Evolutionary conservation across 2,113 vertebrate species (phyloP).

Genomic region (Nannospalax galili): DNA sequence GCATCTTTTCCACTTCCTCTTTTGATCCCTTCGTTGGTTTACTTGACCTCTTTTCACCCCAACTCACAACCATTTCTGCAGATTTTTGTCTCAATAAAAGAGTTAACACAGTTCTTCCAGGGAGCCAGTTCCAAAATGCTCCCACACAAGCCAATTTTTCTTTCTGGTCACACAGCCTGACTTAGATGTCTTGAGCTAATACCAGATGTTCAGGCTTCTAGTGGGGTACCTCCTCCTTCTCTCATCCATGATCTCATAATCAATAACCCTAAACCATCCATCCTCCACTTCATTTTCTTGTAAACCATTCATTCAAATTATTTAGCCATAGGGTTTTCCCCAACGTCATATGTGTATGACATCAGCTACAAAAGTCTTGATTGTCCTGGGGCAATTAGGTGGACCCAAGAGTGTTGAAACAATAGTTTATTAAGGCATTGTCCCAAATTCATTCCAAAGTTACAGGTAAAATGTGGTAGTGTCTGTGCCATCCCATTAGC

Average conservation of each 20-base stretch:
- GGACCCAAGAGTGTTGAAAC: neutral
- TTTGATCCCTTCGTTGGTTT: neutral
- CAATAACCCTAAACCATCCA: neutral
- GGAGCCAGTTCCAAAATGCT: too few relatives aligned
- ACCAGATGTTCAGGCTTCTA: neutral
- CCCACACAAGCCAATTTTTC: neutral
- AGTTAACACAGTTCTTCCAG: neutral
- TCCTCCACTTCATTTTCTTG: neutral
- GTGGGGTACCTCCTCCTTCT: too few relatives aligned
- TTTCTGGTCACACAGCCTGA: neutral
- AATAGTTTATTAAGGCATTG: neutral
- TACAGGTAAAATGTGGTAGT: neutral
- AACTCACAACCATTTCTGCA: neutral
- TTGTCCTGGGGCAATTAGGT: slow-evolving; percentile 32
- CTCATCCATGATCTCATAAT: neutral
- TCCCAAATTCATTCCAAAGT: slow-evolving; percentile 20
- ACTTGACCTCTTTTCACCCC: neutral
- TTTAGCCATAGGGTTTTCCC: slow-evolving; percentile 36
- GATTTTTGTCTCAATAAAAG: neutral
- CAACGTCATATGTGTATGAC: neutral
- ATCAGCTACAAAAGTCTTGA: slow-evolving; percentile 21
- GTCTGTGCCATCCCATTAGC: too few relatives aligned
- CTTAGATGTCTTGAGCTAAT: neutral
- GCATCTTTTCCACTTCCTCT: neutral
- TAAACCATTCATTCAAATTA: slow-evolving; percentile 31